Evolutionary conservation across 2,888 invertebrate species (phyloP).

Genomic region (Drosophila imparisetae): DNA sequence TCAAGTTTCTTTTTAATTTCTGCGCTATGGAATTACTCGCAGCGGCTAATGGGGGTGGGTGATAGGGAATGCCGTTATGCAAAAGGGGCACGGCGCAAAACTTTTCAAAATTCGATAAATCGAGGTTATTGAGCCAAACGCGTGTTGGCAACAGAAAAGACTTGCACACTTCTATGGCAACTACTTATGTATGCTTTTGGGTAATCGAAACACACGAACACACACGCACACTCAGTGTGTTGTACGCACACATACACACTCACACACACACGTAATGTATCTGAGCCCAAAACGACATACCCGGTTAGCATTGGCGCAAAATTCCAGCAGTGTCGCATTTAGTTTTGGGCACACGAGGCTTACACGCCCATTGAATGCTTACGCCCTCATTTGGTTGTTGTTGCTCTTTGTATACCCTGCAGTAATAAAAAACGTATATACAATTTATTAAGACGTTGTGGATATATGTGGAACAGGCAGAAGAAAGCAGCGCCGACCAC

Average conservation of each 20-base stretch:
- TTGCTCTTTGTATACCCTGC: constrained; percentile 11
- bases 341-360: constrained; percentile 47
- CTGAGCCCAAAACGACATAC: constrained; percentile 67
- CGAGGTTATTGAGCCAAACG: constrained; percentile 48
- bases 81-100: constrained; percentile 15
- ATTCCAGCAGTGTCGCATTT: constrained; percentile 68
- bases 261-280: neutral
- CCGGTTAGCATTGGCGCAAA: constrained; percentile 60
- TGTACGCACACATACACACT: neutral
- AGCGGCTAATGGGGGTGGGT: neutral
- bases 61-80: neutral
- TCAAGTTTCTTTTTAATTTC: neutral
- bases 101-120: constrained; percentile 51
- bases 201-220: constrained; percentile 44
- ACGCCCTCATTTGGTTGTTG: constrained; percentile 29
- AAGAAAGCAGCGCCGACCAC: neutral
- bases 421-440: neutral
- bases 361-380: constrained; percentile 29
- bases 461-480: neutral
- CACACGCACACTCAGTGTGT: neutral
- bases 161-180: constrained; percentile 39
- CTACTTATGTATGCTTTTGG: constrained; percentile 37
- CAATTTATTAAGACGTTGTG: neutral
- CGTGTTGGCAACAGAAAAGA: constrained; percentile 26
- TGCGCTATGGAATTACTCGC: neutral